phyloP scores from a whole-genome alignment of 53 echinoderm and acorn worm genomes.

The Henricia sp. region DNA sequence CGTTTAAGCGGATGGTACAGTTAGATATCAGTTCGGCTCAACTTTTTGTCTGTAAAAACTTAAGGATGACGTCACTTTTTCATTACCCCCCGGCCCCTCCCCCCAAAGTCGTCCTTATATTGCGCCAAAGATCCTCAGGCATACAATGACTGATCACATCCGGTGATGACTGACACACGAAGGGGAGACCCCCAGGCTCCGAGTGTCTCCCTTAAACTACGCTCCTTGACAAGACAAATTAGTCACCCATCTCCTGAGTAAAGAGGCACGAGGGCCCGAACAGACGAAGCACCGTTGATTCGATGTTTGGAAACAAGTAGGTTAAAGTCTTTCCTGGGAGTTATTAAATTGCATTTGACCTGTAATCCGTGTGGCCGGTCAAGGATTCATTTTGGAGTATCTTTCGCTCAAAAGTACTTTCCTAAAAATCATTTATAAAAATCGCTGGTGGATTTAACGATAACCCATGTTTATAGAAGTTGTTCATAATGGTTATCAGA shows the following conservation, averaged over 20 bases:
- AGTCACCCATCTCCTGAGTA: constrained; percentile 13
- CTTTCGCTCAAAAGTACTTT: too few relatives aligned
- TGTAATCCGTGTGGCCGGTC: constrained; percentile 16
- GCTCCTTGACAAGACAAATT: constrained; percentile 29
- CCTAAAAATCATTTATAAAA: too few relatives aligned
- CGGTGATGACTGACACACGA: constrained; percentile 51
- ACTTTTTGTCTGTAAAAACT: too few relatives aligned
- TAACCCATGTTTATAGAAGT: too few relatives aligned
- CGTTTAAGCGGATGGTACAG: too few relatives aligned
- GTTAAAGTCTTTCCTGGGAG: constrained; percentile 37
- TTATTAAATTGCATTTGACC: background rate
- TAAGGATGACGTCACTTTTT: constrained; percentile 39
- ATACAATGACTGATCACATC: constrained; percentile 50
- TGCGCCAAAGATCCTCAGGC: constrained; percentile 31
- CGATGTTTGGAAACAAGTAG: constrained; percentile 40
- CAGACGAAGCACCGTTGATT: background rate
- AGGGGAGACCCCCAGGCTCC: constrained; percentile 31
- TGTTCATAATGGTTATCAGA: too few relatives aligned
- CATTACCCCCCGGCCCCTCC: background rate
- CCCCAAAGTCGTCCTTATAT: too few relatives aligned
- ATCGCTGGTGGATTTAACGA: too few relatives aligned
- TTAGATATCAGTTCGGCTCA: too few relatives aligned
- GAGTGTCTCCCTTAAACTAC: constrained; percentile 3
- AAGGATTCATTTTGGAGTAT: constrained; percentile 3
- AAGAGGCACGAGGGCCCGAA: background rate